phyloP scores from a whole-genome alignment of 2,888 invertebrate genomes.

The Acanthopleura granulata region DNA sequence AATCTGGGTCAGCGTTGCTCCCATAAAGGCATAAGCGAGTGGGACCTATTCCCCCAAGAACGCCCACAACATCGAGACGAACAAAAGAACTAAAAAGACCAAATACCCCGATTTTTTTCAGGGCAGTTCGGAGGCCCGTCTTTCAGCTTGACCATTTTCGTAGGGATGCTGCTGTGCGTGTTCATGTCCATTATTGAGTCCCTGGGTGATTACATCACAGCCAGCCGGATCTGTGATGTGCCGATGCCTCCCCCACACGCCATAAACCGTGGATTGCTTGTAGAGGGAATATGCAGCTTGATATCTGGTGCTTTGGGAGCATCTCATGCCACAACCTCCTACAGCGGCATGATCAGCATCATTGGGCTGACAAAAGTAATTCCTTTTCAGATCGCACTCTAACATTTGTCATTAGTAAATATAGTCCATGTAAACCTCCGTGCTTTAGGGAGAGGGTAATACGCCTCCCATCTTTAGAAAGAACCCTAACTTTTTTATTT shows the following conservation, averaged over 20 bases:
- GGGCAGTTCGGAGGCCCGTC: constrained; percentile 9
- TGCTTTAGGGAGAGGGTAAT: too few species aligned
- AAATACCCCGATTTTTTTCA: background rate
- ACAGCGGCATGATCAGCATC: constrained; percentile 18
- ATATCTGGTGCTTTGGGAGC: constrained; percentile 3
- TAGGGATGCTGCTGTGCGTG: background rate
- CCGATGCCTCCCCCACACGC: constrained; percentile 11
- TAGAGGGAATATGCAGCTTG: constrained; percentile 7
- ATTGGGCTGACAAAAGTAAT: constrained; percentile 10
- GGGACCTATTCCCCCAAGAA: too few species aligned
- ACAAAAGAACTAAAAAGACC: too few species aligned
- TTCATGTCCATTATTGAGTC: constrained; percentile 13
- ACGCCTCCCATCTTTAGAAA: too few species aligned
- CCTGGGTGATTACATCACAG: constrained; percentile 10
- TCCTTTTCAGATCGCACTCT: background rate
- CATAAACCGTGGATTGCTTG: background rate
- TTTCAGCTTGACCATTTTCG: constrained; percentile 13
- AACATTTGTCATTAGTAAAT: too few species aligned
- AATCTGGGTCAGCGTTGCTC: too few species aligned
- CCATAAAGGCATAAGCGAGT: too few species aligned
- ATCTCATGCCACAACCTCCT: constrained; percentile 3
- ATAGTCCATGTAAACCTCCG: too few species aligned
- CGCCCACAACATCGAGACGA: too few species aligned
- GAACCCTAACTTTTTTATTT: too few species aligned
- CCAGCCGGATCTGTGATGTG: background rate